Conservation (phyloP, 2,797 vertebrate species). For the Crocodylus rhombifer region DNA sequence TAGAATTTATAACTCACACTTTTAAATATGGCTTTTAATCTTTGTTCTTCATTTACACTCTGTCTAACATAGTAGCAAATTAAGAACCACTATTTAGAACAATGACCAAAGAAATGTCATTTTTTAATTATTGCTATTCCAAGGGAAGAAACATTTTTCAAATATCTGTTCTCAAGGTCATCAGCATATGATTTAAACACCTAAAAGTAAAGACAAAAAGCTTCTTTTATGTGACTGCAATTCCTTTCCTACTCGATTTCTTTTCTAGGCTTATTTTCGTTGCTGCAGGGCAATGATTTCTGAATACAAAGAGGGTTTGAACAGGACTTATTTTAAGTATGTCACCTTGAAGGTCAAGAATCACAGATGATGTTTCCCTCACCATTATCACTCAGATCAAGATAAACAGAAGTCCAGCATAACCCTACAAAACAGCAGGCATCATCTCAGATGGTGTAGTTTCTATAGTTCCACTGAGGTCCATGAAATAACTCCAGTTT, state of each 20-base stretch:
- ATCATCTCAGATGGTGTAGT: background rate
- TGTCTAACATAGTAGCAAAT: constrained; percentile 18
- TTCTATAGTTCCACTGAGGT: background rate
- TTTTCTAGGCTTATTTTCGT: constrained; percentile 65
- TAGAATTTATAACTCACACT: constrained; percentile 61
- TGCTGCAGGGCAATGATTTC: constrained; percentile 63
- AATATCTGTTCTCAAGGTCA: constrained; percentile 52
- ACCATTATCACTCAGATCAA: constrained; percentile 31
- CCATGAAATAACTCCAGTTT: background rate
- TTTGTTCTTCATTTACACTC: constrained; percentile 55
- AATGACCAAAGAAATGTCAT: background rate
- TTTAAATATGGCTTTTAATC: constrained; percentile 58
- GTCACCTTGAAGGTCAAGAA: constrained; percentile 69
- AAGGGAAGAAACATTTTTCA: constrained; percentile 32
- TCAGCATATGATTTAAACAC: constrained; percentile 5
- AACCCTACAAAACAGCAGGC: background rate
- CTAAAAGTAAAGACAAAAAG: constrained; percentile 48
- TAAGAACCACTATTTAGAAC: constrained; percentile 22
- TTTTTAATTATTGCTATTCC: constrained; percentile 47
- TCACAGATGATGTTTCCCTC: constrained; percentile 29
- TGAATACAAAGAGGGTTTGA: constrained; percentile 61
- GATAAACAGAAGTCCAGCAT: constrained; percentile 26
- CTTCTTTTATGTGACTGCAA: constrained; percentile 48
- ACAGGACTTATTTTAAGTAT: constrained; percentile 68
- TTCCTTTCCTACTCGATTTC: constrained; percentile 51